phyloP scores from a whole-genome alignment of 2,888 invertebrate species.

The Caenorhabditis sp. region DNA sequence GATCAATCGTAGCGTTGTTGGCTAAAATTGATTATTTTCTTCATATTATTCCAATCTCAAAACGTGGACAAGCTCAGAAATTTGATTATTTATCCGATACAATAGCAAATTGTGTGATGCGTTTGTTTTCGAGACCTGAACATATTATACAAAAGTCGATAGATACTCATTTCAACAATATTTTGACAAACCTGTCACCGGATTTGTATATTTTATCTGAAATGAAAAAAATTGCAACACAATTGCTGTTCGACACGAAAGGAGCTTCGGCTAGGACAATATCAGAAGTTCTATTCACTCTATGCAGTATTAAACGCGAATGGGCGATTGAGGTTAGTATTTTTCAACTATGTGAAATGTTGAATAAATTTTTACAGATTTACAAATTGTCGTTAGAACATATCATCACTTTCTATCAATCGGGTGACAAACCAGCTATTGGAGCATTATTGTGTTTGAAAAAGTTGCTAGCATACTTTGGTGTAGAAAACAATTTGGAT shows the following conservation, averaged over 20 bases:
- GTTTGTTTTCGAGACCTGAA: background rate
- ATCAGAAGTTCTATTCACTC: constrained; percentile 5
- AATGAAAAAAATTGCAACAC: constrained; percentile 6
- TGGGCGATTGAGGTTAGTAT: constrained; percentile 17
- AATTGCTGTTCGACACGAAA: constrained; percentile 17
- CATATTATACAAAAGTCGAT: background rate
- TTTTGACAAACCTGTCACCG: background rate
- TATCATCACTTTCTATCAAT: constrained; percentile 6
- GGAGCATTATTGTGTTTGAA: constrained; percentile 23
- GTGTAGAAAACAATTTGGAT: background rate
- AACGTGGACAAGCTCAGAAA: background rate
- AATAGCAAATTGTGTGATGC: background rate
- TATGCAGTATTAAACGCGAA: background rate
- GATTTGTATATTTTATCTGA: constrained; percentile 9
- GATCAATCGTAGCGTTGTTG: background rate
- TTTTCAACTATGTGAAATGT: background rate
- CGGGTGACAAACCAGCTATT: constrained; percentile 8
- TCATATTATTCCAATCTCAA: background rate
- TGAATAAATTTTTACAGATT: background rate
- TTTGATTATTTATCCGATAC: constrained; percentile 1
- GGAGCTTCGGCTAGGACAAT: constrained; percentile 26
- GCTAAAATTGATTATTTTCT: background rate
- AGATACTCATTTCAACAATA: background rate
- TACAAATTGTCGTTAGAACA: constrained; percentile 6
- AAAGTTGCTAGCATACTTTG: constrained; percentile 8